These are phyloP conservation scores for Ectropis grisescens DNA, from an alignment of 1,140 invertebrate genomes.

Conservation along the genomic window DNA sequence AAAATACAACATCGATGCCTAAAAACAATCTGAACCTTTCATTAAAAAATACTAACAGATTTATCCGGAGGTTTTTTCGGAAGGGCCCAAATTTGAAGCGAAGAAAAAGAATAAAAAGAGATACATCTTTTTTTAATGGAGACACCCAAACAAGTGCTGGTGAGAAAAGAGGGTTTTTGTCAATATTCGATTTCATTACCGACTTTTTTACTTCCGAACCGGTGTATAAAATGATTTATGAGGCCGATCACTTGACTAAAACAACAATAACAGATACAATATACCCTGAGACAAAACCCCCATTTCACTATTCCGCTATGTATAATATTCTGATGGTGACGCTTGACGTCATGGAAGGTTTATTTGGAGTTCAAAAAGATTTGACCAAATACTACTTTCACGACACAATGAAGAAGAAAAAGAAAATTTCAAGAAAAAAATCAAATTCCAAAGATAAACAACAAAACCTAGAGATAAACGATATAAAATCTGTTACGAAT, in stretches of 20 bases:
- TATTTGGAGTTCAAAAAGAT: conserved; percentile 29
- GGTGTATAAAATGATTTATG: conserved; percentile 19
- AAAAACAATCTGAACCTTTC: conserved; percentile 2
- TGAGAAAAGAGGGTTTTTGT: too few species aligned
- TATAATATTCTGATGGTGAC: conserved; percentile 41
- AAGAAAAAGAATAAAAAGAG: conserved; percentile 7
- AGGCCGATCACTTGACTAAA: conserved; percentile 26
- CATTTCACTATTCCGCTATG: conserved; percentile 28
- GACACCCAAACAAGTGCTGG: too few species aligned
- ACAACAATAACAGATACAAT: too few species aligned
- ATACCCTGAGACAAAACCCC: too few species aligned
- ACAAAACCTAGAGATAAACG: not conserved
- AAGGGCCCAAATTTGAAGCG: conserved; percentile 1
- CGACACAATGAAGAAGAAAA: conserved; percentile 17
- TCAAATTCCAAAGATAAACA: conserved; percentile 3
- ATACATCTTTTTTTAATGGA: too few species aligned
- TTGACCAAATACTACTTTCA: conserved; percentile 22
- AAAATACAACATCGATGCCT: conserved; percentile 2
- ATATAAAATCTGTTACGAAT: too few species aligned
- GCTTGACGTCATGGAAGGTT: conserved; percentile 36
- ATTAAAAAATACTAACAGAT: conserved; percentile 2
- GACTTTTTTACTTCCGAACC: conserved; percentile 18
- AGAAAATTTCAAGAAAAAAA: conserved; percentile 13
- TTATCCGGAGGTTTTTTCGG: conserved; percentile 16
- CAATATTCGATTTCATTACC: too few species aligned